Base-by-base conservation (phyloP, 2,113 vertebrate genomes). In the Antechinus flavipes region DNA sequence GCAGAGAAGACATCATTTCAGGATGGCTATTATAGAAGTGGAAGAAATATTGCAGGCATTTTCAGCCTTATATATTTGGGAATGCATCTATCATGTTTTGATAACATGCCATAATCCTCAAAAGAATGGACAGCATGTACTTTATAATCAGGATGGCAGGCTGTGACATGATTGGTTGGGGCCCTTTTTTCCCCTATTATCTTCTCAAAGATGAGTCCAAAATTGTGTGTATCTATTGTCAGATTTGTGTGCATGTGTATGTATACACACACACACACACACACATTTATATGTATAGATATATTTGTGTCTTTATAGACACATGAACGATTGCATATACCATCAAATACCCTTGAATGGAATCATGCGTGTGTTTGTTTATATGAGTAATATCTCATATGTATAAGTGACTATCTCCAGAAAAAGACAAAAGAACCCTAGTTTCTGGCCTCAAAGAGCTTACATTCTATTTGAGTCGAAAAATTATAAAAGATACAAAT, bases 71-170 rank as follows among this genome's bases (percentile, higher is more conserved):
- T 76, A n/a, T 97, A 93, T 97, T 95, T 98, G 95, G 47, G 53
- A 97, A 91, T 94, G 25, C 90, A 98, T 98, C 98, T 97, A 96
- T 98, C 98, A 98, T 98, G 94, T 95, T 98, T 98, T 97, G 92
- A 94, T 95, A 97, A 93, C 1, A 35, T 98, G 98, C 98, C 97
- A 98, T 96, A 95, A 56, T 90, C 23, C 96, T 97, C 97, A 95
- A 92, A 97, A 96, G 94, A 93, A 95, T 9, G 35, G 96, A 95
- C 94, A 93, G 90, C 95, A 1, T 93, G 94, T 95, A 95, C 93
- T 97, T 97, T 96, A 84, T 11, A 55, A 94, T 96, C 97, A 94
- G 93, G 91, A 55, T 4, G 14, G 90, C 96, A 54, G 47, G 23
- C 91, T 97, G 94, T 96, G 94, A 53, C 50, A 46, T 97, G 96